Evolutionary conservation across 2,888 invertebrate species (phyloP).

Genomic region (Cerceris ruficornis): DNA sequence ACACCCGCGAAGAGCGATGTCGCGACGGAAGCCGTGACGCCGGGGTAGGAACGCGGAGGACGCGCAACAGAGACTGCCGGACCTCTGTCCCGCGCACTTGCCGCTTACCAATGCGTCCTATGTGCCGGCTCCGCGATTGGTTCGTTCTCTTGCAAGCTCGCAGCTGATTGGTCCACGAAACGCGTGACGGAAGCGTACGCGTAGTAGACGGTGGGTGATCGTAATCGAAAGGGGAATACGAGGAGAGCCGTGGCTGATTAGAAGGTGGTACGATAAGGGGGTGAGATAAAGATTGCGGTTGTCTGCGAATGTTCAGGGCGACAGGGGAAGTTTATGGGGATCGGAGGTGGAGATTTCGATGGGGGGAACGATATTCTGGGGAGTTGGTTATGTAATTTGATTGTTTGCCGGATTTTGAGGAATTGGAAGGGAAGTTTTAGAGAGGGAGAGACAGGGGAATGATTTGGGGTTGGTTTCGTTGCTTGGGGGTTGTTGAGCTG

Average conservation of each 20-base stretch:
- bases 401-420: too few species aligned
- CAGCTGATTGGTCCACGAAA: constrained; percentile 34
- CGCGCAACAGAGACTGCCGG: constrained; percentile 33
- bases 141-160: constrained; percentile 8
- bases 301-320: too few species aligned
- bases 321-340: too few species aligned
- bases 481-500: too few species aligned
- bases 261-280: too few species aligned
- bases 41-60: constrained; percentile 32
- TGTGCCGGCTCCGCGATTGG: constrained; percentile 29
- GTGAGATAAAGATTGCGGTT: too few species aligned
- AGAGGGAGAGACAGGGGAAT: not conserved
- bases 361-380: too few species aligned
- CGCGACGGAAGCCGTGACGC: constrained; percentile 38
- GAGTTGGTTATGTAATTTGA: too few species aligned
- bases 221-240: not conserved
- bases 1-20: constrained; percentile 48
- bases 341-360: too few species aligned
- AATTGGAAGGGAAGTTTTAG: not conserved
- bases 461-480: not conserved
- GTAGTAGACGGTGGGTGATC: not conserved
- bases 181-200: constrained; percentile 6
- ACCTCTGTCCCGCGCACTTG: constrained; percentile 2
- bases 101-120: not conserved
- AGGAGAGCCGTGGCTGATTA: not conserved